phyloP scores from a whole-genome alignment of 2,797 vertebrate species.

The Scarus forsteni region DNA sequence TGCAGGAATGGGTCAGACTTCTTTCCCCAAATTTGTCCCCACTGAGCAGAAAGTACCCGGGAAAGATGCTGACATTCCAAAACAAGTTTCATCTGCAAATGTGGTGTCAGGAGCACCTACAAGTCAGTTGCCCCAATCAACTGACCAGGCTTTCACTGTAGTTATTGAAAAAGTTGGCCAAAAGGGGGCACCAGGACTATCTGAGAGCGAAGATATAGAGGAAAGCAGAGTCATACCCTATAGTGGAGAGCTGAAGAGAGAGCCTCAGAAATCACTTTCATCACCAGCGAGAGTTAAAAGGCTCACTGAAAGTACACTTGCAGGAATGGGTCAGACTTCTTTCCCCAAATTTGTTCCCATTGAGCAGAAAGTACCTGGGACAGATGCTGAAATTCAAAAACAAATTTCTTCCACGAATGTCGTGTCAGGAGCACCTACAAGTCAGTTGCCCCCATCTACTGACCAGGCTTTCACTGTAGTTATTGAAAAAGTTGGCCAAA shows the following conservation, averaged over 20 bases:
- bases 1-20: too few species aligned
- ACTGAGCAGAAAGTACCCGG: not conserved
- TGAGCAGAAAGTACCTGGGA: not conserved
- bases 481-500: not conserved
- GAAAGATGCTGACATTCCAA: not conserved
- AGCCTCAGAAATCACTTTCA: not conserved
- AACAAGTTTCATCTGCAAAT: not conserved
- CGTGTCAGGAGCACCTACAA: not conserved
- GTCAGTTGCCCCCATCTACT: not conserved
- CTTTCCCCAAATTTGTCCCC: not conserved
- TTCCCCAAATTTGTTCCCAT: not conserved
- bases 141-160: too few species aligned
- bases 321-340: not conserved
- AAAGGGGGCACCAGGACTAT: too few species aligned
- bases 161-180: too few species aligned
- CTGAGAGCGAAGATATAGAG: too few species aligned
- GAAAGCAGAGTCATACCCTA: too few species aligned
- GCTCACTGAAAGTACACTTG: too few species aligned
- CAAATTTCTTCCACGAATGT: slow-evolving; percentile 3
- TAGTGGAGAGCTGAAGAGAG: too few species aligned
- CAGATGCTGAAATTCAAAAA: not conserved
- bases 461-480: not conserved
- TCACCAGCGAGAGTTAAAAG: too few species aligned
- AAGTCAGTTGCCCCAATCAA: not conserved
- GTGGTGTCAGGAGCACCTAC: not conserved